These are phyloP conservation scores for Ophion costatus DNA, from an alignment of 2,888 invertebrate genomes.

Conservation along the genomic window DNA sequence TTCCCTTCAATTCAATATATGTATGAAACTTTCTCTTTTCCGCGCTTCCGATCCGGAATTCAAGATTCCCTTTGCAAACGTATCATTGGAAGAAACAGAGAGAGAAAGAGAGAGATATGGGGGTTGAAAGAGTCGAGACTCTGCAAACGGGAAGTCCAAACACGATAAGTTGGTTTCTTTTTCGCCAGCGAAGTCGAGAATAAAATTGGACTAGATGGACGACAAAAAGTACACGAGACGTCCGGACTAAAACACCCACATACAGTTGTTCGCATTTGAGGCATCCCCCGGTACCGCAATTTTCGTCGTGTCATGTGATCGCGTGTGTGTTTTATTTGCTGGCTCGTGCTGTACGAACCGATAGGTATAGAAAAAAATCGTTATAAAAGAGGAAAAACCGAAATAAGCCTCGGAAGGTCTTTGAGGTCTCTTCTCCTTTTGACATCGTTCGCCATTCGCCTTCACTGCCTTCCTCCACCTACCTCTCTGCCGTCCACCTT, in stretches of 20 bases:
- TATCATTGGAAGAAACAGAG: not conserved
- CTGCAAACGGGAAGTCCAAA: not conserved
- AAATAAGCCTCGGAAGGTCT: constrained; percentile 58
- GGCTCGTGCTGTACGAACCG: not conserved
- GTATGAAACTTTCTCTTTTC: not conserved
- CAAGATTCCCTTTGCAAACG: not conserved
- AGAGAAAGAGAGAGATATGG: constrained; percentile 13
- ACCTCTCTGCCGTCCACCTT: constrained; percentile 13
- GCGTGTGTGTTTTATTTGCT: constrained; percentile 2
- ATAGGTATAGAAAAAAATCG: not conserved
- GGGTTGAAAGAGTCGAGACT: constrained; percentile 8
- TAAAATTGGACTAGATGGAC: constrained; percentile 1
- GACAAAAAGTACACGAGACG: constrained; percentile 37
- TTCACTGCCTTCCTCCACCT: constrained; percentile 15
- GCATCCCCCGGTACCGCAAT: not conserved
- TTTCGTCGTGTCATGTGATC: constrained; percentile 12
- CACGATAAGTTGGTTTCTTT: not conserved
- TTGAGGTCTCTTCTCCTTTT: constrained; percentile 57
- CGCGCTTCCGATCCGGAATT: not conserved
- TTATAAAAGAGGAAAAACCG: constrained; percentile 54
- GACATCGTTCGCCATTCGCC: constrained; percentile 9
- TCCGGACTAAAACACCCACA: too few species aligned
- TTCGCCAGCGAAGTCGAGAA: constrained; percentile 2
- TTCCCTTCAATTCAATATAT: not conserved
- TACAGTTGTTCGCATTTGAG: too few species aligned